phyloP scores from a whole-genome alignment of 2,113 vertebrate genomes.

The Stomatorhinus ivindoensis region DNA sequence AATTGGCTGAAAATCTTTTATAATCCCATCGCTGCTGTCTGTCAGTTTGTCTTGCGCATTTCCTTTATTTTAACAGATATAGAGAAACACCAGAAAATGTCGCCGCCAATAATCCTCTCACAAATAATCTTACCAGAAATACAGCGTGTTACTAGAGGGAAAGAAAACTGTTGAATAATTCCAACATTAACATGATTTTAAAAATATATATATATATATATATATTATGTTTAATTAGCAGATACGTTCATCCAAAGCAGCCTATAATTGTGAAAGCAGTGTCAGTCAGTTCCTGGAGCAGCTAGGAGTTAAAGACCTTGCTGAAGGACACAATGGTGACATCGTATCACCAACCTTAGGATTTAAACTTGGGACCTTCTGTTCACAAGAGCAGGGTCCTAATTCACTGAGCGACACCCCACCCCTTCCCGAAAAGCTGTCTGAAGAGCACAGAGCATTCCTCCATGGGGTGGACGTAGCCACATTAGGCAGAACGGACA shows the following conservation, averaged over 20 bases:
- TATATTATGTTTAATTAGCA: not conserved
- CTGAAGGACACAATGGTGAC: not conserved
- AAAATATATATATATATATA: too few species aligned
- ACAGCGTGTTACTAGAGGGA: not conserved
- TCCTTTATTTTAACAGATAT: not conserved
- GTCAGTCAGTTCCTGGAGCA: not conserved
- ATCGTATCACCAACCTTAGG: not conserved
- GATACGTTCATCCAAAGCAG: not conserved
- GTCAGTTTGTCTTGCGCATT: not conserved
- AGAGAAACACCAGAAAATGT: constrained; percentile 3
- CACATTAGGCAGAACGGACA: not conserved
- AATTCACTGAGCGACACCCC: not conserved
- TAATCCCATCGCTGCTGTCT: not conserved
- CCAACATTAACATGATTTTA: not conserved
- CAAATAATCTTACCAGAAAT: not conserved
- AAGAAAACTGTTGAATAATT: not conserved
- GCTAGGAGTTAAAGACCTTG: not conserved
- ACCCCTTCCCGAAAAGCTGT: not conserved
- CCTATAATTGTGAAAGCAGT: not conserved
- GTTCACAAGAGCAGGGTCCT: not conserved
- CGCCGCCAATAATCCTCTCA: not conserved
- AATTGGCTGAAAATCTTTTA: not conserved
- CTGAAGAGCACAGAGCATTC: constrained; percentile 54
- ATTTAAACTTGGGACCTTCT: not conserved
- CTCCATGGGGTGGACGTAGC: constrained; percentile 43